phyloP scores from a whole-genome alignment of 2,113 vertebrate species.

The Scatophagus argus region DNA sequence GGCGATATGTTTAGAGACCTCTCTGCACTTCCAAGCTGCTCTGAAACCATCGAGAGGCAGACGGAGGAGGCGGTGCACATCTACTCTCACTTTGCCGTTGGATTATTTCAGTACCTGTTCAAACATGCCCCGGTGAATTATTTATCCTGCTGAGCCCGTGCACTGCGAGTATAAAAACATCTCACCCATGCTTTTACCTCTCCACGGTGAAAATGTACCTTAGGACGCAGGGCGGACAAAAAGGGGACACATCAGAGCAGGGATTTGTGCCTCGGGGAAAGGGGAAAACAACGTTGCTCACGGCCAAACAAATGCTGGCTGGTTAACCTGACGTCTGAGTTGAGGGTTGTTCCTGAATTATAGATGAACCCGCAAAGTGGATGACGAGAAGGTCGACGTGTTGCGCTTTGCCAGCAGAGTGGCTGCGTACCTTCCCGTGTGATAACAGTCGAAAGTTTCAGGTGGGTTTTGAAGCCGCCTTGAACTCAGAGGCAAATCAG shows the following conservation, averaged over 20 bases:
- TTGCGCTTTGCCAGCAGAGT: slow-evolving; percentile 48
- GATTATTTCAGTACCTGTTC: slow-evolving; percentile 95
- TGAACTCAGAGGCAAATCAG: neutral
- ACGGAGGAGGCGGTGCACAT: slow-evolving; percentile 39
- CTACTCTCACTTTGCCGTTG: slow-evolving; percentile 76
- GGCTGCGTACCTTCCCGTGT: slow-evolving; percentile 37
- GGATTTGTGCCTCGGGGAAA: slow-evolving; percentile 56
- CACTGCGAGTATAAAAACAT: slow-evolving; percentile 72
- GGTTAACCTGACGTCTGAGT: slow-evolving; percentile 75
- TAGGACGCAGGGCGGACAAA: slow-evolving; percentile 68
- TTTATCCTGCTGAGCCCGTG: slow-evolving; percentile 85
- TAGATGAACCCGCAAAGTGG: slow-evolving; percentile 75
- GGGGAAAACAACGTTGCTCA: slow-evolving; percentile 60
- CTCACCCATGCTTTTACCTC: slow-evolving; percentile 86
- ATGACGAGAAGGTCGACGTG: slow-evolving; percentile 67
- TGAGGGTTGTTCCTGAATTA: slow-evolving; percentile 76
- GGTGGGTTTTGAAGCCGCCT: slow-evolving; percentile 22
- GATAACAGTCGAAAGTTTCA: slow-evolving; percentile 47
- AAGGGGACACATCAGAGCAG: slow-evolving; percentile 63
- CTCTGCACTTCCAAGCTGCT: slow-evolving; percentile 76
- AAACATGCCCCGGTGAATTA: slow-evolving; percentile 92
- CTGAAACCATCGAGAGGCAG: slow-evolving; percentile 77
- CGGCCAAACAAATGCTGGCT: slow-evolving; percentile 65
- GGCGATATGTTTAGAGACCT: slow-evolving; percentile 84
- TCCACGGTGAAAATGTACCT: slow-evolving; percentile 86